phyloP scores from a whole-genome alignment of 2,113 vertebrate genomes.

The Nansenia antarctica region DNA sequence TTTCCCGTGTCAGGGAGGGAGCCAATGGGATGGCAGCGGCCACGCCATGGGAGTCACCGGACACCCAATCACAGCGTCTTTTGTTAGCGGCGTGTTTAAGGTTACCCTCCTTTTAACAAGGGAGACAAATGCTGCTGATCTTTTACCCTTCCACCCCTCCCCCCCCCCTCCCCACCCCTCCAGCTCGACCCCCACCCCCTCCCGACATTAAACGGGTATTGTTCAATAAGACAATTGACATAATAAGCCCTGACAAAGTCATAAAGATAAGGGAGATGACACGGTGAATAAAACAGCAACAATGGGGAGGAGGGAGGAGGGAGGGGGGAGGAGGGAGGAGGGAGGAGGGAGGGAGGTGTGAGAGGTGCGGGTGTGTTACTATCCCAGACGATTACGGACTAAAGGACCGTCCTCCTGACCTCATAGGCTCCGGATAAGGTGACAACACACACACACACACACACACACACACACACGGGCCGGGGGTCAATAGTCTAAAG shows the following conservation, averaged over 20 bases:
- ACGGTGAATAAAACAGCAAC: slow-evolving; percentile 15
- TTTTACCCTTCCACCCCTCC: too few species aligned
- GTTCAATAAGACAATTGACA: slow-evolving; percentile 7
- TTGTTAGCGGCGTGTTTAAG: slow-evolving; percentile 34
- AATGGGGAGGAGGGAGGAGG: not conserved
- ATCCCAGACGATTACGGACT: slow-evolving; percentile 4
- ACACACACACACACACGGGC: too few species aligned
- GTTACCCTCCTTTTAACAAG: slow-evolving; percentile 18
- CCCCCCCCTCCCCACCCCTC: too few species aligned
- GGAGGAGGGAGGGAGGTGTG: not conserved
- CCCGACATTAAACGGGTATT: slow-evolving; percentile 33
- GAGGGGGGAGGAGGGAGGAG: not conserved
- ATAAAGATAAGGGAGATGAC: slow-evolving; percentile 17
- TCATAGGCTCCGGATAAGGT: not conserved
- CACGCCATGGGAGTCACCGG: slow-evolving; percentile 36
- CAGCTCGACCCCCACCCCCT: too few species aligned
- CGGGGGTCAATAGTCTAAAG: too few species aligned
- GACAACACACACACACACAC: not conserved
- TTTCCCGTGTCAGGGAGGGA: not conserved
- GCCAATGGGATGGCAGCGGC: not conserved
- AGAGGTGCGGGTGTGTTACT: not conserved
- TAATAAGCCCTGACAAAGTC: not conserved
- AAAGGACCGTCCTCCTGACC: not conserved
- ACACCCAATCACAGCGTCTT: slow-evolving; percentile 41
- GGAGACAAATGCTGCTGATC: slow-evolving; percentile 31